Evolutionary conservation across 2,113 vertebrate genomes (phyloP).

Genomic region (Echinops telfairi): DNA sequence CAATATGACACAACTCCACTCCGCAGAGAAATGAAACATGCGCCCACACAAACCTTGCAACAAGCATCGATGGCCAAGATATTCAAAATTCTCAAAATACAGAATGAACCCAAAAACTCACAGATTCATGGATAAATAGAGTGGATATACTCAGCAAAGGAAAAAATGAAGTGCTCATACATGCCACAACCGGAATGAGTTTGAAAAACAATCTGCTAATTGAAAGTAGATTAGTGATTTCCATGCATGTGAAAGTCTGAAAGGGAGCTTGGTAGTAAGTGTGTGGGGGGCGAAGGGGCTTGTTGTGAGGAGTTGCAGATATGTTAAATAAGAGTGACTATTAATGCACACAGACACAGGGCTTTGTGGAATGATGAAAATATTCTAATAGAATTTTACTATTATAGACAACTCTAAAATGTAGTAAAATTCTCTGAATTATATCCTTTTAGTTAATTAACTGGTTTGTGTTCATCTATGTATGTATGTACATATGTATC

Average conservation of each 20-base stretch:
- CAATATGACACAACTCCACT: no score
- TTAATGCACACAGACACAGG: neutral
- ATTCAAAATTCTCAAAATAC: no score
- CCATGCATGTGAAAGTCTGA: no score
- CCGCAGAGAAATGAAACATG: no score
- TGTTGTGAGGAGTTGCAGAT: neutral
- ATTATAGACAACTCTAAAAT: neutral
- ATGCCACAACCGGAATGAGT: neutral
- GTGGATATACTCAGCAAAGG: neutral
- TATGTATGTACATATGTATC: no score
- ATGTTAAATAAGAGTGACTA: neutral
- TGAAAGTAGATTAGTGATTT: neutral
- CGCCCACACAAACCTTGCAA: no score
- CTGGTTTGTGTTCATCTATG: no score
- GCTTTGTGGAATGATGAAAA: neutral
- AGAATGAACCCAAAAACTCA: no score
- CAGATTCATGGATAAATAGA: neutral
- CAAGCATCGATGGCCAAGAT: no score
- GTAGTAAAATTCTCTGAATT: neutral
- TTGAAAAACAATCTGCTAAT: neutral
- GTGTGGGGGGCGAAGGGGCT: no score
- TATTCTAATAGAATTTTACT: neutral
- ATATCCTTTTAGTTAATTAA: neutral
- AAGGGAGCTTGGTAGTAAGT: no score
- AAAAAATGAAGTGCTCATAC: conserved; percentile 17